Evolutionary conservation across 2,797 vertebrate species (phyloP), one percentile per base, ranked within the genome.

Genomic region (Pempheris klunzingeri): DNA sequence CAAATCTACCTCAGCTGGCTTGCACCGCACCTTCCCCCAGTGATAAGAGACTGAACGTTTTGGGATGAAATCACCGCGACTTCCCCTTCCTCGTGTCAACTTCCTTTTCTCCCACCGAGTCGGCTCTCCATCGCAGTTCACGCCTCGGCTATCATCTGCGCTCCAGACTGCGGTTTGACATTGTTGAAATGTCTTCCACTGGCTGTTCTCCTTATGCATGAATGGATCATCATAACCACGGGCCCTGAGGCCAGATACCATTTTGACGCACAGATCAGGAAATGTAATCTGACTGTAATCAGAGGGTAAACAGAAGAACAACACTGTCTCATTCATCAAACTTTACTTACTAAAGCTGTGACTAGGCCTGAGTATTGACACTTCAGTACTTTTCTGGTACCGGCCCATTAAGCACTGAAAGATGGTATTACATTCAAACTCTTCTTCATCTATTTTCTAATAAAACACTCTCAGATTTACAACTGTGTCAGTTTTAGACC

Each of bases 31-130:
- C 15, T 47, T 32, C 55, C 52, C 58, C 20, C 15, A 72, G 49
- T n/a, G 55, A 73, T n/a, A 65, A 71, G 28, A 32, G 32, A 54
- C 4, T 73, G 61, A 71, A 39, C 18, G 30, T 73, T 38, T 10
- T 26, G 11, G 39, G 28, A 61, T 46, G 11, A 55, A 80, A 67
- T 60, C 55, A 2, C 36, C 43, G 17, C 17, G 34, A 62, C 59
- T 47, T 47, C 49, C 24, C 28, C 36, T 67, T 43, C 43, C 52
- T 44, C 10, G 1, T 11, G 18, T 50, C 54, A 32, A 12, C 36
- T 57, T 57, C n/a, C 18, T 47, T 4, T 47, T 57, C 53, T 22
- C n/a, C 53, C 77, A 24, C 7, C 28, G 8, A 44, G 28, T 34
- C 52, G 41, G 28, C 52, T 53, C 24, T 53, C 15, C 32, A 74